Base-by-base conservation (phyloP, 2,113 vertebrate species). In the Anser brachyrhynchus region DNA sequence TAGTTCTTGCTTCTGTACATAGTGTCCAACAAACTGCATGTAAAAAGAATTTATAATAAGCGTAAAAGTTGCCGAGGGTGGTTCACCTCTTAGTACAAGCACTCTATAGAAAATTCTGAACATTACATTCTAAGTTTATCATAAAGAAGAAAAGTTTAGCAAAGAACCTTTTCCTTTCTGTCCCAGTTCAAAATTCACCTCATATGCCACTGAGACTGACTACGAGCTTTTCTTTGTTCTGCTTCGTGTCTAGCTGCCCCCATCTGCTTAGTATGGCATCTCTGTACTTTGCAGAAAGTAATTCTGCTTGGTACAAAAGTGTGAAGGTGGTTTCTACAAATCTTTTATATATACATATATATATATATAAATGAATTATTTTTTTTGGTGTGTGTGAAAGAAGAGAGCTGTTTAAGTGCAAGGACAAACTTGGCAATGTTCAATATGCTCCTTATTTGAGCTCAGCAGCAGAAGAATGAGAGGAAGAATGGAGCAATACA, bases 321-420 rank as follows among this genome's bases (percentile, higher is more conserved):
- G 25, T 65, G 81, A 83, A 83, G 66, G 82, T 91, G 70, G 55
- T 89, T 88, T 72, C 49, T 95, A 11, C 39, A 87, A 90, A 69
- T 28, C 18, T 35, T 90, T 93, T 83, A 9, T 93, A 29, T 88
- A 78, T 89, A 49, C 10, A 11, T 11, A 49, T 46, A 46, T 46
- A 46, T 22, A 49, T 18, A 18, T 8, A 44, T 17, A 44, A 16
- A 44, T 18, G 16, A 44, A 44, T 49, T 49, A 22, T 49, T 49
- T 49, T 49, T 46, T 46, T 46, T 46, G 17, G 46, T 49, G 46
- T 49, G 46, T 49, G 22, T 90, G 69, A 83, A 89, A 92, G 66
- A 82, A 80, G 55, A 75, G 86, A 91, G 39, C 72, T 92, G 20
- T 95, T 94, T 84, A 93, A 95, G 85, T 83, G 66, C 49, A 77